A percentile compares a stretch with the other conserved stretches of the same genome.
Conservation (phyloP, 2,113 vertebrate genomes). For the Geococcyx californianus region DNA sequence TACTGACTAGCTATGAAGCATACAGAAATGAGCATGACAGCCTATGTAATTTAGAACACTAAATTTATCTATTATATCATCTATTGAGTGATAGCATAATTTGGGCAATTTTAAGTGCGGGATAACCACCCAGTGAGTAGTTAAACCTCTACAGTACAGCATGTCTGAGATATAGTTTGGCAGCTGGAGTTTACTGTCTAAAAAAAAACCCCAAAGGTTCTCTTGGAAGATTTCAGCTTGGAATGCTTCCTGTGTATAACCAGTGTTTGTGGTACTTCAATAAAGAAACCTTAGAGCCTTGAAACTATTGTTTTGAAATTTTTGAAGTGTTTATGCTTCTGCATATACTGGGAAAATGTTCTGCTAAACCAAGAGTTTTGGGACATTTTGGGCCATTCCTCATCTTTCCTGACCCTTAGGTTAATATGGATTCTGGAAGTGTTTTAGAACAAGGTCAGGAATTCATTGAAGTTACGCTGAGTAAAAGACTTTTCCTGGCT, state of each 20-base stretch:
- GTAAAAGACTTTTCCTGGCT: background rate
- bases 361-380: background rate
- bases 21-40: background rate
- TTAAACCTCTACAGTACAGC: background rate
- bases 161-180: background rate
- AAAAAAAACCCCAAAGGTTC: background rate
- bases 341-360: background rate
- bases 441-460: background rate
- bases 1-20: background rate
- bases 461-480: background rate
- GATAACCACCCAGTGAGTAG: background rate
- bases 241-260: background rate
- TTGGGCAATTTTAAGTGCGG: background rate
- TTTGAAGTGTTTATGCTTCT: background rate
- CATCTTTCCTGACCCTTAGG: background rate
- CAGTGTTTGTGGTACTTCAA: background rate
- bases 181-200: background rate
- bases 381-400: background rate
- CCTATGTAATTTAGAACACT: slow-evolving; percentile 23
- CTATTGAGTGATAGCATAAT: slow-evolving; percentile 25
- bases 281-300: background rate
- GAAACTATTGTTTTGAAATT: background rate
- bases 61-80: slow-evolving; percentile 39
- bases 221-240: background rate
- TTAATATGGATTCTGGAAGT: background rate